Conservation (phyloP, 2,113 vertebrate genomes). For the Brachirus orientalis region DNA sequence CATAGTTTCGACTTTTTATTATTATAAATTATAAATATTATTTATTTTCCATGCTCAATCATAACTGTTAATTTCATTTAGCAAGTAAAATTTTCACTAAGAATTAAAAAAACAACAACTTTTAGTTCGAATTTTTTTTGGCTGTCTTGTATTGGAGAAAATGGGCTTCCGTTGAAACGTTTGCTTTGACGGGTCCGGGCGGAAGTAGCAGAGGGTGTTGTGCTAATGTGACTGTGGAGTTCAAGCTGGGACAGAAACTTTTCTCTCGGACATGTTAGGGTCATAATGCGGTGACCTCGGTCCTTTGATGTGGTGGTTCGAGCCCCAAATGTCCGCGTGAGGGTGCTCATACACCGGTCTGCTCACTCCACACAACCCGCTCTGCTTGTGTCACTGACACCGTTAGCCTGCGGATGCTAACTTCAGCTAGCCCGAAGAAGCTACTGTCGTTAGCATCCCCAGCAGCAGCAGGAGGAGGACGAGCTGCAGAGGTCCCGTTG, state of each 20-base stretch:
- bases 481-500: neutral
- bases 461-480: neutral
- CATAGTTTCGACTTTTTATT: too few species aligned
- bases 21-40: too few species aligned
- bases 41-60: too few species aligned
- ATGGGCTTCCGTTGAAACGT: too few species aligned
- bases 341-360: neutral
- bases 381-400: neutral
- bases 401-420: slow-evolving; percentile 51
- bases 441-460: slow-evolving; percentile 19
- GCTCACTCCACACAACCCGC: neutral
- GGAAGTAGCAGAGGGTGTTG: neutral
- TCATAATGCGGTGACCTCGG: neutral
- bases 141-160: too few species aligned
- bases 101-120: too few species aligned
- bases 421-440: slow-evolving; percentile 17
- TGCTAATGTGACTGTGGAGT: neutral
- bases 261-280: too few species aligned
- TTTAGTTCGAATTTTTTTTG: too few species aligned
- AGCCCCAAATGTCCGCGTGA: neutral
- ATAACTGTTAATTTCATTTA: too few species aligned
- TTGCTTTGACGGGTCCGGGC: too few species aligned
- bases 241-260: neutral
- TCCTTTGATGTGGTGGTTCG: neutral
- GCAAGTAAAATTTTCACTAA: too few species aligned